Conservation (phyloP, 2,888 invertebrate genomes). For the Xanthia togata region DNA sequence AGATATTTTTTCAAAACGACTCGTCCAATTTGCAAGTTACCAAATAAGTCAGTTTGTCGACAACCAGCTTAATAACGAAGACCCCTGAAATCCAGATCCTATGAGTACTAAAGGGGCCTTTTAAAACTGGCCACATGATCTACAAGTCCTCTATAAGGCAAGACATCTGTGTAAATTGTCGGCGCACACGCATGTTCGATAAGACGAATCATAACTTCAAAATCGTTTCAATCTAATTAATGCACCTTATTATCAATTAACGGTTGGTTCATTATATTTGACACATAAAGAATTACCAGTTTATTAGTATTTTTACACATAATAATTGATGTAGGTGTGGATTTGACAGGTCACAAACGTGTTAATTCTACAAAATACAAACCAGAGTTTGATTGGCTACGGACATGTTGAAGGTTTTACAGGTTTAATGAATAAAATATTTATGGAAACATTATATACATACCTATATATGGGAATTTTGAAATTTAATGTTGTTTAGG, state of each 20-base stretch:
- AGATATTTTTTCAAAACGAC: conserved; percentile 60
- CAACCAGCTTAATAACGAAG: conserved; percentile 51
- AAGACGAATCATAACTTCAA: conserved; percentile 68
- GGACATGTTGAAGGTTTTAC: conserved; percentile 54
- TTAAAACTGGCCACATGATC: conserved; percentile 44
- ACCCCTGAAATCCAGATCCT: conserved; percentile 41
- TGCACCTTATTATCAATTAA: conserved; percentile 63
- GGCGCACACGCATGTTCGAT: conserved; percentile 71
- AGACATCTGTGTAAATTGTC: conserved; percentile 66
- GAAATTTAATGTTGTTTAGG: conserved; percentile 36
- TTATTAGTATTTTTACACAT: conserved; percentile 65
- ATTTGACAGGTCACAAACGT: conserved; percentile 67
- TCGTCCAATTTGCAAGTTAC: conserved; percentile 64
- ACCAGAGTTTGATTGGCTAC: conserved; percentile 69
- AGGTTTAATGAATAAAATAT: conserved; percentile 46
- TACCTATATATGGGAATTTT: conserved; percentile 43
- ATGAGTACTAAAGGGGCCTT: conserved; percentile 37
- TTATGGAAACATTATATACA: conserved; percentile 48
- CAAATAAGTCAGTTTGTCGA: conserved; percentile 50
- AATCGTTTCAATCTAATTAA: conserved; percentile 74
- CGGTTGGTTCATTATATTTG: conserved; percentile 59
- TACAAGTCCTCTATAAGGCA: conserved; percentile 63
- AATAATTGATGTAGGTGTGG: conserved; percentile 71
- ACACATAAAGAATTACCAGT: conserved; percentile 67
- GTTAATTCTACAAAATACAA: conserved; percentile 64